These are phyloP conservation scores for Allophyes oxyacanthae DNA, from an alignment of 2,888 invertebrate species.

Conservation along the genomic window DNA sequence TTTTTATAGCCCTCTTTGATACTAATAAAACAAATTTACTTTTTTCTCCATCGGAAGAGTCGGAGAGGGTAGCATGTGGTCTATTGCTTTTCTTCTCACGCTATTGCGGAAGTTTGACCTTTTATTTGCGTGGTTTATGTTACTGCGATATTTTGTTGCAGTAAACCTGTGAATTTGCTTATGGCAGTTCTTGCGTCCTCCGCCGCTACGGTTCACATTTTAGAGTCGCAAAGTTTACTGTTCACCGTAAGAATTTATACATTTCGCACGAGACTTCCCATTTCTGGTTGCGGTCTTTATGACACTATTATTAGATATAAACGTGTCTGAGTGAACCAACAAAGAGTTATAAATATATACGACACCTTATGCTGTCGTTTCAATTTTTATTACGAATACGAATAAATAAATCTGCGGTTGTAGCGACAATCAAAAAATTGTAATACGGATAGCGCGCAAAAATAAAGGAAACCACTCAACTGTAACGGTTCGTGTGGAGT, in stretches of 20 bases:
- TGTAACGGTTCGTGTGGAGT: conserved; percentile 73
- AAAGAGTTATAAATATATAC: conserved; percentile 66
- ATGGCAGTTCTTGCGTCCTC: conserved; percentile 63
- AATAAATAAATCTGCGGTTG: conserved; percentile 54
- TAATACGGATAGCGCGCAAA: conserved; percentile 41
- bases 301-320: conserved; percentile 76
- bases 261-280: conserved; percentile 72
- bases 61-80: conserved; percentile 78
- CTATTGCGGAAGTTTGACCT: conserved; percentile 78
- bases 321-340: conserved; percentile 63
- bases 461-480: conserved; percentile 72
- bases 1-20: conserved; percentile 86
- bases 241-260: conserved; percentile 73
- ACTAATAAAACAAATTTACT: conserved; percentile 88
- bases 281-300: conserved; percentile 73
- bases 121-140: conserved; percentile 71
- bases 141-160: conserved; percentile 63
- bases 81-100: conserved; percentile 72
- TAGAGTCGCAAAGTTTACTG: conserved; percentile 71
- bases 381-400: conserved; percentile 51
- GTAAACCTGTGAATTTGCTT: conserved; percentile 71
- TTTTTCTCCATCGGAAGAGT: conserved; percentile 77
- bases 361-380: conserved; percentile 26
- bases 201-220: conserved; percentile 62
- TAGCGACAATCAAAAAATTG: conserved; percentile 54